phyloP scores from a whole-genome alignment of 2,888 invertebrate species.

The Mechanitis mazaeus region DNA sequence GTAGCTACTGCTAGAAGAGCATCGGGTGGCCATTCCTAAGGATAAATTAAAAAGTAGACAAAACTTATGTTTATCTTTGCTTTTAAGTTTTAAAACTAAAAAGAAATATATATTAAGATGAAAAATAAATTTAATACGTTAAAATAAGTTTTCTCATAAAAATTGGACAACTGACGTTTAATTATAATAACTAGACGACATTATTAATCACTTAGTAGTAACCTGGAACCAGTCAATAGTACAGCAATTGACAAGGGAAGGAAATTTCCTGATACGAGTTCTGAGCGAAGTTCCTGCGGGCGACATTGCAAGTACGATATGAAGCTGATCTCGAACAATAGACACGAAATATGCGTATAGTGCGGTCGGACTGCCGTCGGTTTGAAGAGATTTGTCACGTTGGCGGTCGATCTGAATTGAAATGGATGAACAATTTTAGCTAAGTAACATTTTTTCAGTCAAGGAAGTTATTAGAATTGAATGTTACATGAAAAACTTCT shows the following conservation, averaged over 20 bases:
- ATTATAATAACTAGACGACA: no score
- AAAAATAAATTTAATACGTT: no score
- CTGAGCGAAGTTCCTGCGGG: slow-evolving; percentile 92
- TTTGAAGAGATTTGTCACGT: slow-evolving; percentile 89
- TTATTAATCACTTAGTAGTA: background rate
- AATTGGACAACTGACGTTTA: no score
- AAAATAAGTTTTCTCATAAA: no score
- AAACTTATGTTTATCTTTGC: no score
- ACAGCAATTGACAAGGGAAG: slow-evolving; percentile 94
- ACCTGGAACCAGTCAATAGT: slow-evolving; percentile 97
- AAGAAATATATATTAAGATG: no score
- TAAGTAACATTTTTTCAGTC: background rate
- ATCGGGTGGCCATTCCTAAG: slow-evolving; percentile 93
- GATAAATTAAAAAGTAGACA: background rate
- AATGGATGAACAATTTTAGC: background rate
- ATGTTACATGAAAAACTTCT: no score
- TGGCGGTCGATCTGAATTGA: slow-evolving; percentile 86
- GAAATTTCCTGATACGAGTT: slow-evolving; percentile 91
- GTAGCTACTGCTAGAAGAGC: slow-evolving; percentile 92
- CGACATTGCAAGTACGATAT: slow-evolving; percentile 92
- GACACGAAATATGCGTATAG: slow-evolving; percentile 93
- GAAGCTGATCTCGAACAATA: slow-evolving; percentile 92
- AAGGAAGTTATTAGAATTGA: background rate
- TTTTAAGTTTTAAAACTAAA: no score
- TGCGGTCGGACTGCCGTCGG: slow-evolving; percentile 93